Evolutionary conservation across 2,113 vertebrate genomes (phyloP), one percentile per base, ranked within the genome.

Genomic region (Haliaeetus leucogaster): DNA sequence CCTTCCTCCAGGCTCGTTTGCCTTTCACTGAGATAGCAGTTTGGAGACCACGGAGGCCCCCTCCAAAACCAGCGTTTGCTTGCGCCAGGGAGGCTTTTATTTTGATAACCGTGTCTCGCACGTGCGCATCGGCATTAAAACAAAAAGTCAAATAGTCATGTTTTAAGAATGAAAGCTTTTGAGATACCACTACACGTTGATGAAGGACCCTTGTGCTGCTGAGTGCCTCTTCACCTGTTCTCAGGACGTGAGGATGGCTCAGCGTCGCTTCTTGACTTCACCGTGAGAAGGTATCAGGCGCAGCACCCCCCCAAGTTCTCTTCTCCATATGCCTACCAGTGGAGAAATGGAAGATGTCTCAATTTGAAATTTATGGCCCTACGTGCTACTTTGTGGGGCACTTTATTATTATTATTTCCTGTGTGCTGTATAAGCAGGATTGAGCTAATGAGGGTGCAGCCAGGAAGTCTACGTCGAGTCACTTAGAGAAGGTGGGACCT

Each of bases 341-440:
- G 19, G 77, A 86, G 76, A 93, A 96, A 89, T 14, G 4, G 62
- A 72, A 80, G 70, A 50, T 61, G 56, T 80, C 56, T 93, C 43
- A 6, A 8, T 90, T 62, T 90, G 68, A 73, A 86, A 95, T 96
- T 94, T 96, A 95, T 90, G 52, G 58, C 50, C 68, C 30, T 56
- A 25, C 48, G n/a, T 89, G 40, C 38, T 92, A 16, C 65, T 90
- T 83, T 0, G 0, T 47, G 53, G 27, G 63, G 63, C 93, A 76
- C 88, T 93, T 91, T 56, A 70, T 55, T 90, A 73, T 59, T 90
- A 29, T 79, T 93, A 89, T 97, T 93, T 95, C 89, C 89, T 71
- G 56, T 78, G 45, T 90, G 93, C 88, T 96, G 79, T 34, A n/a
- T 91, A 92, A 92, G 93, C 89, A 90, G 42, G 77, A 89, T 79